Evolutionary conservation across 2,113 vertebrate species (phyloP).

Genomic region (Notothenia rossii): DNA sequence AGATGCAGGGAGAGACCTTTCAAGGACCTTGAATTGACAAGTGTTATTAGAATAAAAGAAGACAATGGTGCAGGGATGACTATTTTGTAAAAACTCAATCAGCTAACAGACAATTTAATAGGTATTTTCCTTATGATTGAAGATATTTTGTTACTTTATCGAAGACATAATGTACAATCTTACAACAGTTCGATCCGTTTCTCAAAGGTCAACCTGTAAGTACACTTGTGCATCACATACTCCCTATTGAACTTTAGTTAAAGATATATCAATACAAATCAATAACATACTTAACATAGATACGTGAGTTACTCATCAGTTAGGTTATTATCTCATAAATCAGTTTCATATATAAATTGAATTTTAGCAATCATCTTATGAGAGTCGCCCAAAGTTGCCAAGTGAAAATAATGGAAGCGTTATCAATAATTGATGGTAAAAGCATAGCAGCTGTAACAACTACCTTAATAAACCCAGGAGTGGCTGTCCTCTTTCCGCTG

Average conservation of each 20-base stretch:
- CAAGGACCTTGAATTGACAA: conserved; percentile 36
- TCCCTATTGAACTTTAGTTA: background rate
- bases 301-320: too few relatives aligned
- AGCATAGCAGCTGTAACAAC: background rate
- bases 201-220: background rate
- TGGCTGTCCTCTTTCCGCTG: background rate
- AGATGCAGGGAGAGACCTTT: conserved; percentile 31
- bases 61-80: background rate
- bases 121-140: background rate
- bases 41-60: conserved; percentile 20
- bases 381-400: background rate
- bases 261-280: background rate
- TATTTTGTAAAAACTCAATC: background rate
- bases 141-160: too few relatives aligned
- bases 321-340: background rate
- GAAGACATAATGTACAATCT: too few relatives aligned
- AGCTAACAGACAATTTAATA: background rate
- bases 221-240: background rate
- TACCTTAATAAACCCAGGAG: background rate
- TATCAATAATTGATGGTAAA: background rate
- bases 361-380: background rate
- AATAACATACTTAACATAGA: too few relatives aligned
- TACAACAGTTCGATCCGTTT: too few relatives aligned
- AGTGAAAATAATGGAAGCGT: background rate
- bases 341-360: background rate